Base-by-base conservation (phyloP, 2,888 invertebrate genomes). In the Drosophila nr. perissopoda region DNA sequence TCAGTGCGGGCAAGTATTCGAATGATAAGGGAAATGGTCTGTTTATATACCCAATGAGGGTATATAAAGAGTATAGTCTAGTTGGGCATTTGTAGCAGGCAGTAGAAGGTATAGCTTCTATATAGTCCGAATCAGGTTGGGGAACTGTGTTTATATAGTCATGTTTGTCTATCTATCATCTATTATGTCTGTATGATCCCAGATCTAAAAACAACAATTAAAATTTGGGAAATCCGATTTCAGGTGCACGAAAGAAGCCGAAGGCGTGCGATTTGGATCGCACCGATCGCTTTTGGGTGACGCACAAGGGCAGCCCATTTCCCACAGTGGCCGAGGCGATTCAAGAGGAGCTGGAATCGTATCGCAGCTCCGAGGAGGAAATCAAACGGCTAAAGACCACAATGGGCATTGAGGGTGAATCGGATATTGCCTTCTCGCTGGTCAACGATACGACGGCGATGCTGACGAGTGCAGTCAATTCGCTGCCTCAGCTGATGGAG, bases 321-420 rank as follows among this genome's bases (percentile, higher is more conserved):
- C 98, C 98, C 0, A 96, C 96, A 2, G 99, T 99, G 0, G 99
- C 99, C 4, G 99, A 99, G 93, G 98, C 99, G 7, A 99, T 99
- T 79, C 99, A 99, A 92, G 99, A 98, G 93, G 99, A 99, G 93
- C 93, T 99, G 70, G 99, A 99, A 92, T 97, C 97, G 76, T 99
- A 99, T 93, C 95, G 94, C 69, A 94, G 96, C 61, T 98, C 97
- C 36, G 99, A 99, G 93, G 99, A 98, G 63, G 99, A 99, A 94
- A 98, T 99, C 6, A 99, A 99, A 92, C 96, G 97, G 83, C 93
- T 99, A 13, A 99, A 99, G 93, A 95, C 96, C 53, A 96, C 98
- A 0, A 99, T 99, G 98, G 98, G 98, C 4, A 94, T 98, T 60
- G 98, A 98, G 90, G 96, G 96, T 8, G 98, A 98, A 79, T 96